Conservation (phyloP, 2,797 vertebrate genomes). For the Lepidocolaptes lacrymiger region DNA sequence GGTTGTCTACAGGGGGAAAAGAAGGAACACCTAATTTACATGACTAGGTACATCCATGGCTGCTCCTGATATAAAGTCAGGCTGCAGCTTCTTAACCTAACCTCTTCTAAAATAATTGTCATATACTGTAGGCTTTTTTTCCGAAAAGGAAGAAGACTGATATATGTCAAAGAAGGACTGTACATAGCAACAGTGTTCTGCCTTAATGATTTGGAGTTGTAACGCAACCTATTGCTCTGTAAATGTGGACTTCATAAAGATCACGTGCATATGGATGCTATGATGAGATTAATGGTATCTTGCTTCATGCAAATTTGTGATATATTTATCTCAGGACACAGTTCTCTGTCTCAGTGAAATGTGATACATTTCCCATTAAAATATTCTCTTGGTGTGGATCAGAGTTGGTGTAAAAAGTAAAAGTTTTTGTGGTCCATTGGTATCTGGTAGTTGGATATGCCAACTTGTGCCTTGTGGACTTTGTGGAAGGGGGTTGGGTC, state of each 20-base stretch:
- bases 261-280: background rate
- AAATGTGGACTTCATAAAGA: background rate
- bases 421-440: background rate
- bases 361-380: background rate
- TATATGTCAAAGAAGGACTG: background rate
- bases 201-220: background rate
- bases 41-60: background rate
- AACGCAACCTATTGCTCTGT: background rate
- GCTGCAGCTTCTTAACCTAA: background rate
- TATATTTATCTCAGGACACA: background rate
- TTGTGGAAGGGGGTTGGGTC: background rate
- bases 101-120: background rate
- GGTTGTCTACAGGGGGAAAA: background rate
- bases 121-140: background rate
- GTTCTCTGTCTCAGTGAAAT: background rate
- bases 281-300: background rate
- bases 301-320: background rate
- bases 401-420: background rate
- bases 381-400: background rate
- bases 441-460: background rate
- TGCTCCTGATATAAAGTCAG: background rate
- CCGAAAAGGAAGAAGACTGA: background rate
- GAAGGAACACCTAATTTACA: background rate
- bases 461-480: background rate
- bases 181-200: background rate